Evolutionary conservation across 2,797 vertebrate genomes (phyloP).

Genomic region (Liasis olivaceus): DNA sequence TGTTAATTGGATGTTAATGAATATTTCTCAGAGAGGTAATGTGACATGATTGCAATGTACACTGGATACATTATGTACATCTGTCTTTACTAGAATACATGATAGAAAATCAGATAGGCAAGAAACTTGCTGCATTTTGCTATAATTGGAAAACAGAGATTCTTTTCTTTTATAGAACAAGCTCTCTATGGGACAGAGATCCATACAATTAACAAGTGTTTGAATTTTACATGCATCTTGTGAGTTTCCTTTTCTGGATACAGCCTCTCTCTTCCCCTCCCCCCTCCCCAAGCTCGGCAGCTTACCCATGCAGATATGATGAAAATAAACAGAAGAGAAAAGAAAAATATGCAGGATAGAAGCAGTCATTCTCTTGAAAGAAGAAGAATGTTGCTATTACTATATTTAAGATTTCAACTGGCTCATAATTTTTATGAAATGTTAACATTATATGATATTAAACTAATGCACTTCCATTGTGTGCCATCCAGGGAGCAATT

Average conservation of each 20-base stretch:
- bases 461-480: not conserved
- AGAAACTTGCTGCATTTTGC: constrained; percentile 3
- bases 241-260: not conserved
- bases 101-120: not conserved
- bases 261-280: not conserved
- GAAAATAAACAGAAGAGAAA: not conserved
- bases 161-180: not conserved
- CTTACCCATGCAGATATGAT: not conserved
- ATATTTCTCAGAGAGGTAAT: constrained; percentile 49
- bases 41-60: not conserved
- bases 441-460: not conserved
- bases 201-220: not conserved
- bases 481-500: not conserved
- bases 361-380: not conserved
- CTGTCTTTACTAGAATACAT: not conserved
- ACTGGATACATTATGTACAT: not conserved
- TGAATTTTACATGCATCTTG: not conserved
- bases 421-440: not conserved
- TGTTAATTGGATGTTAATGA: constrained; percentile 55
- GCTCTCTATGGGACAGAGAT: not conserved
- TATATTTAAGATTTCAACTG: not conserved
- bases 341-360: not conserved
- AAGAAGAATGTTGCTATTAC: not conserved
- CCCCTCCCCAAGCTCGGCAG: not conserved
- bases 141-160: not conserved